A percentile compares a stretch with the other conserved stretches of the same genome.
phyloP scores from a whole-genome alignment of 2,888 invertebrate genomes.

The Drosophila multiciliata region DNA sequence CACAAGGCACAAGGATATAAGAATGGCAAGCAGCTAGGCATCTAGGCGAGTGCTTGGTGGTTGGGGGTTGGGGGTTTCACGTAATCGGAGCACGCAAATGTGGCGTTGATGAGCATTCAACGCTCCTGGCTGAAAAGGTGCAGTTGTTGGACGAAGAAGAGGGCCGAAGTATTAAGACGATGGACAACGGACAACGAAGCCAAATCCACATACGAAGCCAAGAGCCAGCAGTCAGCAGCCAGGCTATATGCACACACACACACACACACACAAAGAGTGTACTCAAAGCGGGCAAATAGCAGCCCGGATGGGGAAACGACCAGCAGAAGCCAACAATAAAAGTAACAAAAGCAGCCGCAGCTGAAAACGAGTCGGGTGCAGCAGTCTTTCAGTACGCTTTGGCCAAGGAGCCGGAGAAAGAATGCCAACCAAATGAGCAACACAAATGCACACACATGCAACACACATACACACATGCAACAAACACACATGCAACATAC shows the following conservation, averaged over 20 bases:
- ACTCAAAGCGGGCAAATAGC: slow-evolving; percentile 14
- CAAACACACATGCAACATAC: slow-evolving; percentile 15
- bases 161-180: slow-evolving; percentile 28
- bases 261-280: slow-evolving; percentile 1
- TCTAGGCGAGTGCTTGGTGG: background rate
- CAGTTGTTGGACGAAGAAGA: slow-evolving; percentile 6
- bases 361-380: slow-evolving; percentile 22
- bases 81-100: slow-evolving; percentile 58
- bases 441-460: slow-evolving; percentile 35
- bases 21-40: background rate
- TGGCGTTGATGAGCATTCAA: slow-evolving; percentile 73
- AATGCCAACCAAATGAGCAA: slow-evolving; percentile 76
- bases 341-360: slow-evolving; percentile 66
- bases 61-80: background rate
- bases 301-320: slow-evolving; percentile 17
- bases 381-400: slow-evolving; percentile 25
- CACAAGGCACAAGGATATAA: slow-evolving; percentile 7
- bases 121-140: slow-evolving; percentile 35
- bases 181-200: slow-evolving; percentile 32
- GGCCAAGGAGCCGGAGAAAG: slow-evolving; percentile 23
- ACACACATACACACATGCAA: slow-evolving; percentile 1
- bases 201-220: slow-evolving; percentile 23
- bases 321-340: slow-evolving; percentile 62
- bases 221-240: slow-evolving; percentile 1
- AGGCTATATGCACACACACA: slow-evolving; percentile 15